These are phyloP conservation scores for Ypsolopha sequella DNA, from an alignment of 2,888 invertebrate genomes.

Conservation along the genomic window DNA sequence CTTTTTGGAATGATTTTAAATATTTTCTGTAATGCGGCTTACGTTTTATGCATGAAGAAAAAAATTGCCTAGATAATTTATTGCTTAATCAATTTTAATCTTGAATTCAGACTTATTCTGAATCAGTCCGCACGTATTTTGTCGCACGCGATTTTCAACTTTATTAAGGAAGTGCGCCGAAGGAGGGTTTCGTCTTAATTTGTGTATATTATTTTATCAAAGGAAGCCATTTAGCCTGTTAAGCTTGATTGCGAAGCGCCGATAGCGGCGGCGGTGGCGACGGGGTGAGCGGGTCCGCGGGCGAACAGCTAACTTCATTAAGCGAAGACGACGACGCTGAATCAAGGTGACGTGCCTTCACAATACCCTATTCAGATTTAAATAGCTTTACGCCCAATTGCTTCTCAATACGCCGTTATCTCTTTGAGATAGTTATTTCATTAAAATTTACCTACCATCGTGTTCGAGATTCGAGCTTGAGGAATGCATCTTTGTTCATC, in stretches of 20 bases:
- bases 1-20: no score
- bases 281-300: slow-evolving; percentile 34
- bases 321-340: slow-evolving; percentile 47
- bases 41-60: no score
- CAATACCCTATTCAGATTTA: slow-evolving; percentile 69
- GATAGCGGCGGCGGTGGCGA: slow-evolving; percentile 30
- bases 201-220: not conserved
- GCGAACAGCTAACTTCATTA: slow-evolving; percentile 57
- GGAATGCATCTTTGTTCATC: not conserved
- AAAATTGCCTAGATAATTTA: no score
- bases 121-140: no score
- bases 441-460: slow-evolving; percentile 24
- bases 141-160: no score
- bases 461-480: not conserved
- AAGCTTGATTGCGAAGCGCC: slow-evolving; percentile 37
- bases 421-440: slow-evolving; percentile 59
- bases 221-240: slow-evolving; percentile 38
- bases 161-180: no score
- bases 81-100: no score
- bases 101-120: no score
- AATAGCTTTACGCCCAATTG: slow-evolving; percentile 70
- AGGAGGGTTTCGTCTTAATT: no score
- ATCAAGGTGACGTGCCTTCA: slow-evolving; percentile 65
- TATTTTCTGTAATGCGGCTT: no score
- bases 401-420: slow-evolving; percentile 59